Evolutionary conservation across 1,140 invertebrate genomes (phyloP), one percentile per base, ranked within the genome.

Genomic region (Laupala kohalensis): DNA sequence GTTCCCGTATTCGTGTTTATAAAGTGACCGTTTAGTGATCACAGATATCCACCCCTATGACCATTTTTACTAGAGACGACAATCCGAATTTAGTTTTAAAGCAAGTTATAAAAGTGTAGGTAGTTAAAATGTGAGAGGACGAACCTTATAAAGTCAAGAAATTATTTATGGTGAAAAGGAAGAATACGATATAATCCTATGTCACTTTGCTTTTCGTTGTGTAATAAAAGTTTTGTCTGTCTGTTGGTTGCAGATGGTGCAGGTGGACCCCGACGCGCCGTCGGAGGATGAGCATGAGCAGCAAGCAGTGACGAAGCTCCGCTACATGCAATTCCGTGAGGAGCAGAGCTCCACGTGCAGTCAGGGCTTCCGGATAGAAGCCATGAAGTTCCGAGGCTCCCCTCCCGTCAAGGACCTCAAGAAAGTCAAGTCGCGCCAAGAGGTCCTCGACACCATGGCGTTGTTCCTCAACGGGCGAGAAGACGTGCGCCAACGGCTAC

Each of bases 321-420:
- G 95, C 19, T 98, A 97, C 81, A 97, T 97, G 94, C 90, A 94
- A 78, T 98, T 97, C 82, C 84, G 96, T 53, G 96, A 98, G 81
- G 84, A 92, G 72, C 90, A 95, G 77, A 97, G 94, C 73, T 98
- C 96, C 3, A 94, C 95, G 0, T 92, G 93, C 53, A 89, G 89
- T 68, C 89, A 97, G 74, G 96, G 96, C 1, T 99, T 99, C 79
- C 83, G 97, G 74, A 96, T 99, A 74, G 97, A 99, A 82, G 97
- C 95, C 25, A 90, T 98, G 80, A 96, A 96, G 78, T 82, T 91
- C 72, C 86, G 90, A 1, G 90, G 90, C 2, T 83, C 86, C 30
- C 84, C 88, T 0, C 91, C 91, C 0, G 84, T 92, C 0, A 92
- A 88, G 19, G 89, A 92, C 78, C 76, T 92, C 5, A 91, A 92